A percentile compares a stretch with the other conserved stretches of the same genome.
These are phyloP conservation scores for Cisticola juncidis DNA, from an alignment of 2,113 vertebrate genomes.

Conservation along the genomic window DNA sequence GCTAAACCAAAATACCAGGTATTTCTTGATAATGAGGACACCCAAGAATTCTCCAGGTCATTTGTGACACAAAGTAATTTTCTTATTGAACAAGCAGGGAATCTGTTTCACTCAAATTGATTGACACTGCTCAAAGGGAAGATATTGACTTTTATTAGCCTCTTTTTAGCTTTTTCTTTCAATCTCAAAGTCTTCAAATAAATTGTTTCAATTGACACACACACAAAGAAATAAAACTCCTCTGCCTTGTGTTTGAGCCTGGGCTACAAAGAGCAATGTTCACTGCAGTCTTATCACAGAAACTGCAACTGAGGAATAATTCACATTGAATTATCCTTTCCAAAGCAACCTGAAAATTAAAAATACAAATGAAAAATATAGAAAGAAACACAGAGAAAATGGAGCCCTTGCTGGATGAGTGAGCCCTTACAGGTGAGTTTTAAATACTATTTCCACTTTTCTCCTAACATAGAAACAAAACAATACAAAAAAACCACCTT, in stretches of 20 bases:
- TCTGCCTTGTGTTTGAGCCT: neutral
- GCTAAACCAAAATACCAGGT: neutral
- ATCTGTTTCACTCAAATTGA: constrained; percentile 32
- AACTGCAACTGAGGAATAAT: neutral
- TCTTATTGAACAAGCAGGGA: neutral
- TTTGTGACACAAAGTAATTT: constrained; percentile 12
- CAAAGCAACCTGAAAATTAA: neutral
- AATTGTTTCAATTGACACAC: neutral
- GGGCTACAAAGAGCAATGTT: neutral
- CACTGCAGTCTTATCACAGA: neutral
- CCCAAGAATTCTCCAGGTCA: neutral
- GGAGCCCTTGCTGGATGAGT: neutral
- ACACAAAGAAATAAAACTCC: neutral
- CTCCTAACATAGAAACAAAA: neutral
- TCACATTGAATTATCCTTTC: neutral
- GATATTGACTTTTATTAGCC: constrained; percentile 45
- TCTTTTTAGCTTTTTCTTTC: constrained; percentile 16
- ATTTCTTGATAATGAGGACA: constrained; percentile 25
- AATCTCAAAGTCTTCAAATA: neutral
- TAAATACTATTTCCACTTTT: neutral
- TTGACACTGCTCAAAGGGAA: neutral
- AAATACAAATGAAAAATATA: neutral
- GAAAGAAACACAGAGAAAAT: neutral
- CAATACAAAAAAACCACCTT: neutral
- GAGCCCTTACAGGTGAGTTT: no score